Conservation (phyloP, 2,797 vertebrate species). For the Takifugu rubripes region DNA sequence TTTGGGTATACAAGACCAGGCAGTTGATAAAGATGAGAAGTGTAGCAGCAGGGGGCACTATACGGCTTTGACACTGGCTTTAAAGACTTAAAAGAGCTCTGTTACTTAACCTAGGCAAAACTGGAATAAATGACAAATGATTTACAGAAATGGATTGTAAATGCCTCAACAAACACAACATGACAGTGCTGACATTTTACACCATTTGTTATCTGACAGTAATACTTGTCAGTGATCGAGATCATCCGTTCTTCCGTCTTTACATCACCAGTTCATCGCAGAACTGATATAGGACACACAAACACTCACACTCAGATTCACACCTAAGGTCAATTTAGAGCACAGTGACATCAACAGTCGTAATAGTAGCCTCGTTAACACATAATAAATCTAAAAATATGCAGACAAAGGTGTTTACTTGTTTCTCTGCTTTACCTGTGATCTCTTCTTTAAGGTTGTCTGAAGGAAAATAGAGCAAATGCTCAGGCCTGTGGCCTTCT, state of each 20-base stretch:
- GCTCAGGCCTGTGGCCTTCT: conserved; percentile 1
- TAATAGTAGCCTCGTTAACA: not conserved
- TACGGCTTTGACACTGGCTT: conserved; percentile 69
- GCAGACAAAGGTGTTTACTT: not conserved
- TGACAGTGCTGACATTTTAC: conserved; percentile 55
- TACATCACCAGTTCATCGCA: conserved; percentile 24
- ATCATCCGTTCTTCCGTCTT: too few species aligned
- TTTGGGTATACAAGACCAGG: too few species aligned
- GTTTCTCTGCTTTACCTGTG: not conserved
- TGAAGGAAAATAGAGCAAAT: conserved; percentile 18
- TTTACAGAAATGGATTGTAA: conserved; percentile 61
- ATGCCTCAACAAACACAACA: conserved; percentile 55
- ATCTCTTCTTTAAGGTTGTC: conserved; percentile 6
- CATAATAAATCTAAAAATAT: too few species aligned
- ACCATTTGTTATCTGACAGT: too few species aligned
- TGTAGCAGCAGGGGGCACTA: conserved; percentile 78
- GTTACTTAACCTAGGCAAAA: conserved; percentile 54
- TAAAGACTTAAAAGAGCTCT: conserved; percentile 42
- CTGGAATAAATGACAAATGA: conserved; percentile 59
- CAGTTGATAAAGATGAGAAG: conserved; percentile 7
- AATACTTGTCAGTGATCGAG: too few species aligned
- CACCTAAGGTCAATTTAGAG: too few species aligned
- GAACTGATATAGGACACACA: too few species aligned
- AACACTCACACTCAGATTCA: too few species aligned
- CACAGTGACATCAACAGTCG: not conserved